Evolutionary conservation across 2,797 vertebrate species (phyloP).

Genomic region (Melanogrammus aeglefinus): DNA sequence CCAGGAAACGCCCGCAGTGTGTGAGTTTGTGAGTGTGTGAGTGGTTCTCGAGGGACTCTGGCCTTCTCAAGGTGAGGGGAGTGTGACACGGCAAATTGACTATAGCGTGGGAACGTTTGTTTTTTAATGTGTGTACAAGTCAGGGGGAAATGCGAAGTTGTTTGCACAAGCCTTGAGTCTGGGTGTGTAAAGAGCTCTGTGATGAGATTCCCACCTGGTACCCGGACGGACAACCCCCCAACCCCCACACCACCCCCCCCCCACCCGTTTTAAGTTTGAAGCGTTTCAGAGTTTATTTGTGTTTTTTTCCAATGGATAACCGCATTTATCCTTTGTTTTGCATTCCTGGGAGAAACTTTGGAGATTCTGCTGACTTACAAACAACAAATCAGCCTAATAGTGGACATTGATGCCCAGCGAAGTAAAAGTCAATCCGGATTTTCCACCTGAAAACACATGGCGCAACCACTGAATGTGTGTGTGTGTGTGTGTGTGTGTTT

Average conservation of each 20-base stretch:
- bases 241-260: no score
- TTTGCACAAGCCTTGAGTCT: neutral
- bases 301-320: neutral
- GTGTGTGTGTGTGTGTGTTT: constrained; percentile 23
- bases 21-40: neutral
- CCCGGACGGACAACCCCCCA: neutral
- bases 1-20: neutral
- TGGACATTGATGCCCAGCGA: constrained; percentile 62
- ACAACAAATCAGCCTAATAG: constrained; percentile 57
- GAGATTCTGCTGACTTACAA: constrained; percentile 6
- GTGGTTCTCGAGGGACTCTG: no score
- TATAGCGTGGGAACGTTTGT: neutral
- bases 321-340: neutral
- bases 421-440: constrained; percentile 68
- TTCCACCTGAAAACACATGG: constrained; percentile 67
- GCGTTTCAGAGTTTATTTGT: neutral
- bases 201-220: neutral
- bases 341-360: neutral
- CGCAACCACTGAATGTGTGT: constrained; percentile 15
- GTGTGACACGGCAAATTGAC: neutral
- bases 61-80: no score
- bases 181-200: no score
- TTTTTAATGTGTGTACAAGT: neutral
- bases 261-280: neutral
- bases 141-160: neutral